A percentile compares a stretch with the other conserved stretches of the same genome.
Evolutionary conservation across 2,113 vertebrate genomes (phyloP).

Genomic region (Eudyptes chrysolophus): DNA sequence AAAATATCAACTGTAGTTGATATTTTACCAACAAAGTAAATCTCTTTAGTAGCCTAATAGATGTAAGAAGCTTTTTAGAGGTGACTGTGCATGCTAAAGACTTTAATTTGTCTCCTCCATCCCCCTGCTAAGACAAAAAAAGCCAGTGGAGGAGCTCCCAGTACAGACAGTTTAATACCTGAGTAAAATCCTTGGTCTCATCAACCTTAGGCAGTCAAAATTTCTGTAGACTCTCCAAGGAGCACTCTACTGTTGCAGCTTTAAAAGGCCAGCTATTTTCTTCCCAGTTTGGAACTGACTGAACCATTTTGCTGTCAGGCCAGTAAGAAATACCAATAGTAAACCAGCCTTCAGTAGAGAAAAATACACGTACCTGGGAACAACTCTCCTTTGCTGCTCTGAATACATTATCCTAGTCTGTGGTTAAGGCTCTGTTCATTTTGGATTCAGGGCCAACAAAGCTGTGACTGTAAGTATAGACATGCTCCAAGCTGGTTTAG

Average conservation of each 20-base stretch:
- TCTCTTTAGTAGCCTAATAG: neutral
- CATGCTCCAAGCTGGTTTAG: neutral
- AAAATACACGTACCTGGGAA: neutral
- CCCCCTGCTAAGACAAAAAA: neutral
- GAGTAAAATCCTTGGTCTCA: neutral
- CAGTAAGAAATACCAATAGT: neutral
- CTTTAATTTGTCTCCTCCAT: neutral
- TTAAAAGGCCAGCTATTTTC: neutral
- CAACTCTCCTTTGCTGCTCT: neutral
- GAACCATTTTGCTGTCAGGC: neutral
- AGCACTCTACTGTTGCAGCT: neutral
- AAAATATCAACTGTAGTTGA: neutral
- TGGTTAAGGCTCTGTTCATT: neutral
- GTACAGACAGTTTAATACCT: neutral
- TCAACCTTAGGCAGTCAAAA: neutral
- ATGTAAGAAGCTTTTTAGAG: neutral
- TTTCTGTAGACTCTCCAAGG: neutral
- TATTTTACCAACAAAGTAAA: neutral
- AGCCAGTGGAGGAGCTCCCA: neutral
- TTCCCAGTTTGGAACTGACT: neutral
- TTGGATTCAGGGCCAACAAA: neutral
- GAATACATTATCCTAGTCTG: neutral
- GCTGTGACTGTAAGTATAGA: neutral
- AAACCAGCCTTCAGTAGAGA: neutral
- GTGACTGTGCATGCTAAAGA: neutral